phyloP scores from a whole-genome alignment of 2,113 vertebrate species.

The Athene noctua region DNA sequence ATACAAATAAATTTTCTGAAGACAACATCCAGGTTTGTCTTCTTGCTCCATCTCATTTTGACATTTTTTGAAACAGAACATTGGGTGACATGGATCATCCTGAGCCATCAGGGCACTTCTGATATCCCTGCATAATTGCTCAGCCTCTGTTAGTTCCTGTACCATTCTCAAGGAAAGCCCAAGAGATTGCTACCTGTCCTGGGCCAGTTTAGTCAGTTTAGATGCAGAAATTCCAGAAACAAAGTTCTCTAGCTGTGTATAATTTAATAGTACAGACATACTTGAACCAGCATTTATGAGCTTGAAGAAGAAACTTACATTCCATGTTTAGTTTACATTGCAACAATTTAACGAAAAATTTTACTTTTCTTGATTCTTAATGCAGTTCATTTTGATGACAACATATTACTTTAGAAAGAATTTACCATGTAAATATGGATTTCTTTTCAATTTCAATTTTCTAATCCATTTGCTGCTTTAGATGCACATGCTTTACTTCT shows the following conservation, averaged over 20 bases:
- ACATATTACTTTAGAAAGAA: not conserved
- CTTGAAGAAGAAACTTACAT: not conserved
- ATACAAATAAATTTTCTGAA: not conserved
- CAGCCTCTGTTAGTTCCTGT: not conserved
- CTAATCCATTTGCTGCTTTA: not conserved
- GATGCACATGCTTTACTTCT: not conserved
- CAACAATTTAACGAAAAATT: not conserved
- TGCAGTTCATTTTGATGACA: not conserved
- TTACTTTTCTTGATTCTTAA: not conserved
- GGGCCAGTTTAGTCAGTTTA: not conserved
- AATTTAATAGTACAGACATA: not conserved
- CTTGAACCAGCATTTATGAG: not conserved
- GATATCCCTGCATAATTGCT: not conserved
- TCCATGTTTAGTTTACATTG: not conserved
- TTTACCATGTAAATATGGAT: not conserved
- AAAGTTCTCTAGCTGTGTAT: not conserved
- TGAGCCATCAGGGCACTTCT: not conserved
- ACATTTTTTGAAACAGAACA: not conserved
- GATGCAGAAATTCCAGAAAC: not conserved
- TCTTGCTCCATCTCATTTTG: not conserved
- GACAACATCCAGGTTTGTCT: not conserved
- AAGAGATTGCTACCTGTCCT: not conserved
- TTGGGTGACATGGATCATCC: no score
- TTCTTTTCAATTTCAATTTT: not conserved
- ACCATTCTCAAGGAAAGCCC: not conserved